Evolutionary conservation across 1,140 invertebrate species (phyloP).

Genomic region (Drosophila sulfurigaster): DNA sequence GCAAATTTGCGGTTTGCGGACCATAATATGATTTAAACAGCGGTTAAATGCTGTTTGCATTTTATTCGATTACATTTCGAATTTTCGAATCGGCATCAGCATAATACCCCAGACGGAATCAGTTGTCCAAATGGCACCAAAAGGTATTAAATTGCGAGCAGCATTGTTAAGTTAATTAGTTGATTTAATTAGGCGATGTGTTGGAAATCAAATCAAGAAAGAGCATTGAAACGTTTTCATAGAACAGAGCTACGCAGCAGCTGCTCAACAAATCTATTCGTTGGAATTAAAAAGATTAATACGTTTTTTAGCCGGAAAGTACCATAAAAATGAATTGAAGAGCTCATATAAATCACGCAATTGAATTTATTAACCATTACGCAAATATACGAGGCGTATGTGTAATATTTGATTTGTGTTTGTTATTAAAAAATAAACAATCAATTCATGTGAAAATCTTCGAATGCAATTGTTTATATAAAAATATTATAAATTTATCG

Average conservation of each 20-base stretch:
- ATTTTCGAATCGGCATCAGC: slow-evolving; percentile 1
- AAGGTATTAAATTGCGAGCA: not conserved
- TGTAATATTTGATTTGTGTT: slow-evolving; percentile 19
- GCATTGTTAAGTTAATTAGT: slow-evolving; percentile 1
- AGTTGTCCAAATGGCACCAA: not conserved
- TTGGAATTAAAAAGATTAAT: slow-evolving; percentile 18
- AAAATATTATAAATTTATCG: not conserved
- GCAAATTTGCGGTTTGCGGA: slow-evolving; percentile 58
- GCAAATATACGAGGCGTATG: slow-evolving; percentile 18
- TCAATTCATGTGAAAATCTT: slow-evolving; percentile 4
- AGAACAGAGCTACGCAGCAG: not conserved
- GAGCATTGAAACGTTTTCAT: slow-evolving; percentile 22
- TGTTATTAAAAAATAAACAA: slow-evolving; percentile 4
- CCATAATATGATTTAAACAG: slow-evolving; percentile 73
- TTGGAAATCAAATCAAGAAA: slow-evolving; percentile 5
- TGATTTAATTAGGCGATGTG: not conserved
- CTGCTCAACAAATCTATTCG: slow-evolving; percentile 25
- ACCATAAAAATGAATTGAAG: slow-evolving; percentile 8
- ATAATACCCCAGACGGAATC: not conserved
- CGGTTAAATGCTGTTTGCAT: slow-evolving; percentile 61
- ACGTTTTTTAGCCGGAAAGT: slow-evolving; percentile 1
- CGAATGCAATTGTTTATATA: not conserved
- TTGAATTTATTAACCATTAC: slow-evolving; percentile 33
- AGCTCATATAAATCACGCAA: slow-evolving; percentile 19
- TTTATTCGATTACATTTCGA: slow-evolving; percentile 57